Evolutionary conservation across 2,113 vertebrate species (phyloP).

Genomic region (Bombycilla garrulus): DNA sequence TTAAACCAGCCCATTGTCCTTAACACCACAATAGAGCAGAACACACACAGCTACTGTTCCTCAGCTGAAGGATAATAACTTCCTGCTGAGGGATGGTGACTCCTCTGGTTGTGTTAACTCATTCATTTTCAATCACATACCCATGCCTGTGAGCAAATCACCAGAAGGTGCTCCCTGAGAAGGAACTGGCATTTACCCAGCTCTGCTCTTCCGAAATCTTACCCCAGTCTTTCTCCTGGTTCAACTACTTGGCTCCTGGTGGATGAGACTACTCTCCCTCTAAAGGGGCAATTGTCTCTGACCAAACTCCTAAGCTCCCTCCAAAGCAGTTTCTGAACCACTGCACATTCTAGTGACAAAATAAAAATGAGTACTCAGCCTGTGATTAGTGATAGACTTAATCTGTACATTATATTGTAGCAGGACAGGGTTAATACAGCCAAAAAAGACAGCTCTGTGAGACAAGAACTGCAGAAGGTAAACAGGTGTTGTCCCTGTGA

Average conservation of each 20-base stretch:
- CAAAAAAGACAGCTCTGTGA: not conserved
- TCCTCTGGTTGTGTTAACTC: constrained; percentile 31
- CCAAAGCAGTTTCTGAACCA: not conserved
- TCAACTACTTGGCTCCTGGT: not conserved
- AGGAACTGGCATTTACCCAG: not conserved
- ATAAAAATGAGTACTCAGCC: not conserved
- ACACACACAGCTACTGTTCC: constrained; percentile 12
- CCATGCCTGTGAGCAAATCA: not conserved
- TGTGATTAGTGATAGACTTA: not conserved
- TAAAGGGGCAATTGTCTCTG: not conserved
- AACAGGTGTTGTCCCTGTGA: not conserved
- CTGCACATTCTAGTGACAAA: not conserved
- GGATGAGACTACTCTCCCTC: accelerated
- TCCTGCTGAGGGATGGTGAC: constrained; percentile 18
- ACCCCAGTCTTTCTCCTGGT: not conserved
- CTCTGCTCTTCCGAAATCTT: not conserved
- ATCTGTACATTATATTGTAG: not conserved
- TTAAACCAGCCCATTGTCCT: constrained; percentile 43
- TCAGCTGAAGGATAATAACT: constrained; percentile 43
- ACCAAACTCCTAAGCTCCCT: not conserved
- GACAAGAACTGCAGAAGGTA: not conserved
- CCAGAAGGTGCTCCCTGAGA: not conserved
- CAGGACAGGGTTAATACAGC: not conserved
- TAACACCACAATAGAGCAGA: not conserved
- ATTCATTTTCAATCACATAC: not conserved